Conservation (phyloP, 2,797 vertebrate genomes). For the Crypturellus tataupa region DNA sequence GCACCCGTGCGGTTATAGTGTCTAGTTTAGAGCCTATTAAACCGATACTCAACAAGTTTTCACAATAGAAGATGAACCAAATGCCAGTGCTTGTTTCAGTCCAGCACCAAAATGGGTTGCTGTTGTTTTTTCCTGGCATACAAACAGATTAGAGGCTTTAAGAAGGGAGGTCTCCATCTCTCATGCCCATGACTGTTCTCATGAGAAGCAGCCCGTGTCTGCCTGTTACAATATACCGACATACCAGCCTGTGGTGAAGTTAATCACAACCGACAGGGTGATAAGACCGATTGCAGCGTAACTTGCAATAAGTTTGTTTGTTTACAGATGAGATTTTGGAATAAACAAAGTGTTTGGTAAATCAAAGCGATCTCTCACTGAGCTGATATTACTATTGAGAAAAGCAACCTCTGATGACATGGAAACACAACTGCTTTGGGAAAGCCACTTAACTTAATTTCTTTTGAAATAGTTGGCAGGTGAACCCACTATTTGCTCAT, state of each 20-base stretch:
- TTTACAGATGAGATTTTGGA: slow-evolving; percentile 47
- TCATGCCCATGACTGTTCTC: slow-evolving; percentile 60
- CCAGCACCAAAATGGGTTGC: not conserved
- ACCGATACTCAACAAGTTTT: slow-evolving; percentile 22
- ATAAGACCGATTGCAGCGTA: slow-evolving; percentile 14
- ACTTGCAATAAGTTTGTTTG: slow-evolving; percentile 58
- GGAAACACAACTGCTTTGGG: not conserved
- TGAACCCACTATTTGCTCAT: not conserved
- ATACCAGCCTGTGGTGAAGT: slow-evolving; percentile 31
- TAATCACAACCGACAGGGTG: slow-evolving; percentile 44
- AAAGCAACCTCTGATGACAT: not conserved
- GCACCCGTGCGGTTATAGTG: not conserved
- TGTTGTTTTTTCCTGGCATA: not conserved
- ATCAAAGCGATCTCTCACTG: slow-evolving; percentile 13
- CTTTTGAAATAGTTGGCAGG: not conserved
- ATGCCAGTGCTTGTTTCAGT: not conserved
- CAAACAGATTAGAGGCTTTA: slow-evolving; percentile 36
- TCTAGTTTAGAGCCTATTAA: slow-evolving; percentile 8
- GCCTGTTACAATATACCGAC: slow-evolving; percentile 47
- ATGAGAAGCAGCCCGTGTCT: slow-evolving; percentile 54
- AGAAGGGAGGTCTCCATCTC: slow-evolving; percentile 37
- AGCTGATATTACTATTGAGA: not conserved
- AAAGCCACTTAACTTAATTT: not conserved
- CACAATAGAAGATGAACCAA: not conserved
- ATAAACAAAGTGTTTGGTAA: slow-evolving; percentile 25